Percentiles rank a stretch among this genome's conserved stretches.
phyloP scores from a whole-genome alignment of 2,888 invertebrate genomes.

The Tillus elongatus region DNA sequence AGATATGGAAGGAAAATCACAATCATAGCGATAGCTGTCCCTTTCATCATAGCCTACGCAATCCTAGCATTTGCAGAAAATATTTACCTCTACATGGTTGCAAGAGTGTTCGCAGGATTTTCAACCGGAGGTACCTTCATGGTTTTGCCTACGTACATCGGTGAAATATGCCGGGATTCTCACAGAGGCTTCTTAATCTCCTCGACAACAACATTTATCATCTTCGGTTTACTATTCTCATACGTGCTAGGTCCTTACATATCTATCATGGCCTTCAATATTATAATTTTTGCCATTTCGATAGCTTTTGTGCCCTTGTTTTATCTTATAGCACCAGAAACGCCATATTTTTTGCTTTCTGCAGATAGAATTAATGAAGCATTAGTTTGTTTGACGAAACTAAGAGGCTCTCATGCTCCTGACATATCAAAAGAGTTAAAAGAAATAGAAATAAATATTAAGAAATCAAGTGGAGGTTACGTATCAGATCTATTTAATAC shows the following conservation, averaged over 20 bases:
- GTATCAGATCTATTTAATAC: conserved; percentile 9
- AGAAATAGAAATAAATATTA: not conserved
- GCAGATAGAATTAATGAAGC: not conserved
- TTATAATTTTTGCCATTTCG: conserved; percentile 46
- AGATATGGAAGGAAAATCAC: conserved; percentile 60
- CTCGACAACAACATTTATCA: conserved; percentile 65
- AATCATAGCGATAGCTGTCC: conserved; percentile 52
- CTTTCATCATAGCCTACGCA: conserved; percentile 60
- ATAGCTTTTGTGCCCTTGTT: conserved; percentile 37
- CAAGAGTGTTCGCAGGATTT: conserved; percentile 53
- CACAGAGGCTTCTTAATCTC: conserved; percentile 74
- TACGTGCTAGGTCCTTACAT: conserved; percentile 66
- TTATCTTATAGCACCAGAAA: conserved; percentile 63
- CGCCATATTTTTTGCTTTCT: conserved; percentile 51
- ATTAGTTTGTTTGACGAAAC: not conserved
- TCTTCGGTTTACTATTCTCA: conserved; percentile 57
- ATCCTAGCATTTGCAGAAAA: conserved; percentile 50
- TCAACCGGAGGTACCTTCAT: conserved; percentile 64
- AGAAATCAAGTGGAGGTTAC: not conserved
- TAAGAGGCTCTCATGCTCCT: not conserved
- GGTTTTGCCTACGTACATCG: conserved; percentile 75
- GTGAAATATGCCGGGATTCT: conserved; percentile 73
- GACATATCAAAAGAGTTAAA: not conserved
- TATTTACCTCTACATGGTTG: conserved; percentile 48
- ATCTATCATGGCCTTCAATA: conserved; percentile 53